Percentiles rank a stretch among this genome's conserved stretches.
These are phyloP conservation scores for Hylia prasina DNA, from an alignment of 2,113 vertebrate species.

Conservation along the genomic window DNA sequence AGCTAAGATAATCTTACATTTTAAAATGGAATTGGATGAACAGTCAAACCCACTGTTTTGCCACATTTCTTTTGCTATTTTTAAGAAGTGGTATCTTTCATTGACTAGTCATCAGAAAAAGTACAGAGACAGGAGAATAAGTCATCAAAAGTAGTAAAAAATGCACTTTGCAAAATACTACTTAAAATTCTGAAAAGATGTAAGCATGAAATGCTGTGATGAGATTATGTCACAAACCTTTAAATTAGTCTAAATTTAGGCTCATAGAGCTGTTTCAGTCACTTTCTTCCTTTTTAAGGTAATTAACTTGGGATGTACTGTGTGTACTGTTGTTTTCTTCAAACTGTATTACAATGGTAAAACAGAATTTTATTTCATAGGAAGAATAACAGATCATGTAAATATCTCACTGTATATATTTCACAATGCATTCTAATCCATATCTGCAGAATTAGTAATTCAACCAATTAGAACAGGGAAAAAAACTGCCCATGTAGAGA, in stretches of 20 bases:
- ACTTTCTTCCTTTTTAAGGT: not conserved
- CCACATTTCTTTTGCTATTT: not conserved
- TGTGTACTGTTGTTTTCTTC: not conserved
- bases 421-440: not conserved
- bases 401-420: not conserved
- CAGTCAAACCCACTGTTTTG: not conserved
- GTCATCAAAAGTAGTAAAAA: not conserved
- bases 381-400: not conserved
- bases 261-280: not conserved
- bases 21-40: not conserved
- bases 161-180: not conserved
- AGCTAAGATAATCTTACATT: not conserved
- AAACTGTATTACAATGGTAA: not conserved
- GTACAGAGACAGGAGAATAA: not conserved
- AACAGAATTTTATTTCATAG: not conserved
- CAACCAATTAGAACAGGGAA: not conserved
- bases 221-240: not conserved
- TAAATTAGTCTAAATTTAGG: not conserved
- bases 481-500: not conserved
- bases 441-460: not conserved
- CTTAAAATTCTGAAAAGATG: not conserved
- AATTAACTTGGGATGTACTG: not conserved
- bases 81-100: slow-evolving; percentile 12
- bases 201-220: not conserved
- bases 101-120: not conserved